phyloP scores from a whole-genome alignment of 1,140 invertebrate genomes.

The Notospermus geniculatus region DNA sequence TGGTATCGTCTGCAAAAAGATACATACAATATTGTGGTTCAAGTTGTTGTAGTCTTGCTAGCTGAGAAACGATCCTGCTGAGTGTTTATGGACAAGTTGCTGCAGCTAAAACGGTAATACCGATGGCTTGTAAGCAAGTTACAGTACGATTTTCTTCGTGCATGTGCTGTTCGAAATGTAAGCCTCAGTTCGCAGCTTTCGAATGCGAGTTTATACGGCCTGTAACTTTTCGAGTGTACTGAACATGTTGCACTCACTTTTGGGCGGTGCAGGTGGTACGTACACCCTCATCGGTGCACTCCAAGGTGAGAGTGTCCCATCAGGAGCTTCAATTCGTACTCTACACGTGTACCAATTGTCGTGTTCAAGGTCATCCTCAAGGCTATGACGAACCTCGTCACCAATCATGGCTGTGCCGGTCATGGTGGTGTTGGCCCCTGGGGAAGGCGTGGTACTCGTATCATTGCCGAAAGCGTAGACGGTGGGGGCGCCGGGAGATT shows the following conservation, averaged over 20 bases:
- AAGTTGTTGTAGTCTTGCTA: background rate
- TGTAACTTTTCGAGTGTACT: too few relatives aligned
- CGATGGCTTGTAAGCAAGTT: too few relatives aligned
- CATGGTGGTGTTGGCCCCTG: constrained; percentile 1
- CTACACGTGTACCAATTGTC: constrained; percentile 25
- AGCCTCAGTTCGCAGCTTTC: too few relatives aligned
- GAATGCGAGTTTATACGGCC: too few relatives aligned
- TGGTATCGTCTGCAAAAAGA: constrained; percentile 10
- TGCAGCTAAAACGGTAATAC: too few relatives aligned
- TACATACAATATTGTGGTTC: background rate
- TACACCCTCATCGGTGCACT: constrained; percentile 15
- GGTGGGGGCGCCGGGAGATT: too few relatives aligned
- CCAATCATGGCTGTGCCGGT: constrained; percentile 4
- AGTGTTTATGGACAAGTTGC: too few relatives aligned
- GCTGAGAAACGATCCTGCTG: too few relatives aligned
- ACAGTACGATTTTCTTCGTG: too few relatives aligned
- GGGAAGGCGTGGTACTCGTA: background rate
- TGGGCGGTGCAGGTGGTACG: constrained; percentile 17
- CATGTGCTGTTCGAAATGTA: too few relatives aligned
- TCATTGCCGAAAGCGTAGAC: constrained; percentile 15
- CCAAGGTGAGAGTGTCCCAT: constrained; percentile 11
- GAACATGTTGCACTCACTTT: too few relatives aligned
- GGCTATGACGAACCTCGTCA: constrained; percentile 17
- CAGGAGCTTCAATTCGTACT: constrained; percentile 12
- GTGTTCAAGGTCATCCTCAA: constrained; percentile 23